Conservation (phyloP, 1,140 invertebrate species). For the Trinorchestia longiramus region DNA sequence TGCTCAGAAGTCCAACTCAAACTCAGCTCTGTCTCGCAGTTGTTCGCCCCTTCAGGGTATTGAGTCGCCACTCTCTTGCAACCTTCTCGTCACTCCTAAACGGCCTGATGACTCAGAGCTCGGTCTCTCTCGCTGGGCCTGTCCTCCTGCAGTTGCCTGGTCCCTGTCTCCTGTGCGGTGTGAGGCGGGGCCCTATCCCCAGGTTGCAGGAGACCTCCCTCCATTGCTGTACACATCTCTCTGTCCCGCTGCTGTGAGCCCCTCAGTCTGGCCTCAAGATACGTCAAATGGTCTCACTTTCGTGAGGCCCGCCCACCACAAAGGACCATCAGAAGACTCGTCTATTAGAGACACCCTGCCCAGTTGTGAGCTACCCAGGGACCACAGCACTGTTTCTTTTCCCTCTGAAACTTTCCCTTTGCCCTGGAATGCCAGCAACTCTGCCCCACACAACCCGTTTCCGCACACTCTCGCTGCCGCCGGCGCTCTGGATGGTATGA, state of each 20-base stretch:
- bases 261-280: neutral
- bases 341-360: neutral
- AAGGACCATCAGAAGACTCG: neutral
- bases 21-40: neutral
- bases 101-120: neutral
- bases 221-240: conserved; percentile 8
- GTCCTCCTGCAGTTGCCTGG: neutral
- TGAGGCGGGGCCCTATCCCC: neutral
- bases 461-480: too few relatives aligned
- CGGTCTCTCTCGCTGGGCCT: neutral
- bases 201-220: neutral
- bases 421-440: neutral
- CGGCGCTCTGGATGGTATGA: neutral
- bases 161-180: neutral
- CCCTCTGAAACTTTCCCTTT: neutral
- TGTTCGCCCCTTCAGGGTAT: neutral
- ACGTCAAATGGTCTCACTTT: neutral
- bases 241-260: neutral
- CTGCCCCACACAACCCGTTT: neutral
- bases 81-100: neutral
- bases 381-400: neutral
- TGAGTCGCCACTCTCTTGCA: neutral
- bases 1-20: neutral
- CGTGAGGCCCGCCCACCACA: neutral
- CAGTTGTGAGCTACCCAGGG: neutral